Evolutionary conservation across 2,888 invertebrate species (phyloP).

Genomic region (Nemotelus pantherinus): DNA sequence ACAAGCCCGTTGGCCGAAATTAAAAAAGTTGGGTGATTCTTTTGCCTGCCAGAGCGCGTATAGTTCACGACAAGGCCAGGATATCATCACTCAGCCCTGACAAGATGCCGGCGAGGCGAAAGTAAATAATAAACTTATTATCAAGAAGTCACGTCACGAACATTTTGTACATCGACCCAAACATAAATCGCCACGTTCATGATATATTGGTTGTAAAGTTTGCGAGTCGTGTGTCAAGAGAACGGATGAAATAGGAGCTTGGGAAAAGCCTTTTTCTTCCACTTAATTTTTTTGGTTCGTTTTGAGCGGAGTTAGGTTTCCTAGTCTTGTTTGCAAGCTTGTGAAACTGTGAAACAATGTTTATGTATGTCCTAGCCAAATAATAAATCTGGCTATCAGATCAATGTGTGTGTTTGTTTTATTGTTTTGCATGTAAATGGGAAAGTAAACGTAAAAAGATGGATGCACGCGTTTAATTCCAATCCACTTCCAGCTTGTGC

Average conservation of each 20-base stretch:
- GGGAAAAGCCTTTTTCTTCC: slow-evolving; percentile 3
- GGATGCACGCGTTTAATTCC: too few relatives aligned
- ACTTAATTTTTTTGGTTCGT: too few relatives aligned
- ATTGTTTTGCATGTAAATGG: too few relatives aligned
- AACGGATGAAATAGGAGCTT: slow-evolving; percentile 12
- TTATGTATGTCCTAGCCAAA: too few relatives aligned
- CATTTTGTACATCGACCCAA: slow-evolving; percentile 49
- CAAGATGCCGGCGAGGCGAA: slow-evolving; percentile 23
- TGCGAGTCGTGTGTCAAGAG: slow-evolving; percentile 1
- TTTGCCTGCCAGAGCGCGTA: not conserved
- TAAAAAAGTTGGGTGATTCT: slow-evolving; percentile 47
- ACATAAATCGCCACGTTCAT: slow-evolving; percentile 46
- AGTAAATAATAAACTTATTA: slow-evolving; percentile 50
- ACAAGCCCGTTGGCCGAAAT: slow-evolving; percentile 46
- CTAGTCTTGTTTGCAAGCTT: too few relatives aligned
- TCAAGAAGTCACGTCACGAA: slow-evolving; percentile 51
- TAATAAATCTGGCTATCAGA: too few relatives aligned
- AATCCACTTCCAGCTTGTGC: too few relatives aligned
- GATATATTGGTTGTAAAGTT: slow-evolving; percentile 51
- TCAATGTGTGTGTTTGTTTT: too few relatives aligned
- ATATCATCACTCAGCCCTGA: slow-evolving; percentile 35
- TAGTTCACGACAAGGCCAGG: not conserved
- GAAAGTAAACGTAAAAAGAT: too few relatives aligned
- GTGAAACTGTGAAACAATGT: too few relatives aligned
- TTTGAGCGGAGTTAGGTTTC: too few relatives aligned